Evolutionary conservation across 2,113 vertebrate genomes (phyloP).

Genomic region (Notechis scutatus): DNA sequence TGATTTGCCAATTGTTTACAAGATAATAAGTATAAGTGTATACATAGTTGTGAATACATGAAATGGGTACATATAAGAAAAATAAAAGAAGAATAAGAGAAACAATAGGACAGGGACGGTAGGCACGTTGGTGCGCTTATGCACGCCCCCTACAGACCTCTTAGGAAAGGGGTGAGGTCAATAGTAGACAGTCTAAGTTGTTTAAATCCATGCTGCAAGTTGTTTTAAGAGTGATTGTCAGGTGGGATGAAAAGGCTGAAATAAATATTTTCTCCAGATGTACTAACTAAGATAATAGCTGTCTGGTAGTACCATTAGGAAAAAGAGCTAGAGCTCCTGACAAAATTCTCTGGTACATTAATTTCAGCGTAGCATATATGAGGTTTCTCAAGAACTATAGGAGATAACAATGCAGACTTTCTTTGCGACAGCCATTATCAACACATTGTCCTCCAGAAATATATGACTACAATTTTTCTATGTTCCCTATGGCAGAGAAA

Average conservation of each 20-base stretch:
- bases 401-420: not conserved
- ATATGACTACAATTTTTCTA: not conserved
- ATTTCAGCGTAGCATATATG: not conserved
- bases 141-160: no score
- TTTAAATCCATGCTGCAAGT: not conserved
- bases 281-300: not conserved
- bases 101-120: no score
- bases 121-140: no score
- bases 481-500: not conserved
- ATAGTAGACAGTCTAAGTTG: no score
- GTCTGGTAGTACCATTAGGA: not conserved
- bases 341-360: constrained; percentile 1
- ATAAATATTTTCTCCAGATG: not conserved
- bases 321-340: not conserved
- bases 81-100: no score
- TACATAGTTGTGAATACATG: no score
- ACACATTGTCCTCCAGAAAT: not conserved
- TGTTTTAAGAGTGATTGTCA: not conserved
- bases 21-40: no score
- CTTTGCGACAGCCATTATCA: not conserved
- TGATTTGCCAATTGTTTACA: no score
- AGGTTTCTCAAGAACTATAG: not conserved
- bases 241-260: not conserved
- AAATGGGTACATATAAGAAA: no score
- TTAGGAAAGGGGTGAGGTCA: no score